These are phyloP conservation scores for Peromyscus attwateri DNA, from an alignment of 2,797 vertebrate species.

Conservation along the genomic window DNA sequence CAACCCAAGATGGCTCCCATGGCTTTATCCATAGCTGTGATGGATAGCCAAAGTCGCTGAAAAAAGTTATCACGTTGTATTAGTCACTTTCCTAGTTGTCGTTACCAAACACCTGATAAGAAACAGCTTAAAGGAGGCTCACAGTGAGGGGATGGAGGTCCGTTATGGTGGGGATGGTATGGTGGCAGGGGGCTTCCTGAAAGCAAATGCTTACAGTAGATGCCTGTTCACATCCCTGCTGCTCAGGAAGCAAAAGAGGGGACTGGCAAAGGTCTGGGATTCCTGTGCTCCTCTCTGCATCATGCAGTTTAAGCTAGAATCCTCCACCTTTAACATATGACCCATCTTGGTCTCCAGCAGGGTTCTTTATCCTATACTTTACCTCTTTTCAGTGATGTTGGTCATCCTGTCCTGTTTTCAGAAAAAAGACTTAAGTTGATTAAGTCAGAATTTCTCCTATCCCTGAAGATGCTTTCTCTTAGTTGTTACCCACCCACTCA, in stretches of 20 bases:
- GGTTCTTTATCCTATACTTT: background rate
- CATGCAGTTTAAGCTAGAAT: background rate
- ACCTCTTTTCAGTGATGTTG: background rate
- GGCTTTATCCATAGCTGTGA: background rate
- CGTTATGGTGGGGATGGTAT: background rate
- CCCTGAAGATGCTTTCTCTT: background rate
- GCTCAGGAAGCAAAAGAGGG: background rate
- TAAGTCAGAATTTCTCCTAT: background rate
- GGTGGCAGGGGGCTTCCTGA: background rate
- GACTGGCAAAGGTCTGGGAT: background rate
- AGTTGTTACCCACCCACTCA: background rate
- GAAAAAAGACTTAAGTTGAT: background rate
- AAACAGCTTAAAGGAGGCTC: background rate
- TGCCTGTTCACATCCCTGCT: background rate
- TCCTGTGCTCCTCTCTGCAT: background rate
- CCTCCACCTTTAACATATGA: background rate
- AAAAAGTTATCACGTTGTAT: background rate
- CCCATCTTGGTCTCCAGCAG: background rate
- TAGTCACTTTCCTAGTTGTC: background rate
- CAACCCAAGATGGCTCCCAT: background rate
- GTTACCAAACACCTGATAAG: background rate
- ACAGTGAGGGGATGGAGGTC: background rate
- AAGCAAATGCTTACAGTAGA: background rate
- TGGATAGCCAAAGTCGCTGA: background rate
- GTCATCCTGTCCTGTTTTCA: background rate